These are phyloP conservation scores for Epinephelus malabaricus DNA, from an alignment of 2,797 vertebrate genomes.

Conservation along the genomic window DNA sequence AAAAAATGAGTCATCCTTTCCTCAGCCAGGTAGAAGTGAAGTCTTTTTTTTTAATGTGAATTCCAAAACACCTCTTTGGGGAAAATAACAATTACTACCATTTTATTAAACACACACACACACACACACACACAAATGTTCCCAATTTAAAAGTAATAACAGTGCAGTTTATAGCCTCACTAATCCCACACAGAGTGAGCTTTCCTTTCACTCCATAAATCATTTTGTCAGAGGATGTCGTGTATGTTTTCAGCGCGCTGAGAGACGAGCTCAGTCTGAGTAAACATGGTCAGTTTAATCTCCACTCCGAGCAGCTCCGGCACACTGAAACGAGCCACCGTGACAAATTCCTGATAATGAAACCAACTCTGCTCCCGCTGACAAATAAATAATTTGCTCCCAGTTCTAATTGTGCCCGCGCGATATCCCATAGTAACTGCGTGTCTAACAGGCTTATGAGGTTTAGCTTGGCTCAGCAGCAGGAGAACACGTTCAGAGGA, in stretches of 20 bases:
- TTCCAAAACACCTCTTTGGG: no score
- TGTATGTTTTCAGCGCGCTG: neutral
- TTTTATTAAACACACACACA: no score
- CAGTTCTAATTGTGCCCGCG: conserved; percentile 28
- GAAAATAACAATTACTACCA: no score
- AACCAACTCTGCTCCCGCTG: neutral
- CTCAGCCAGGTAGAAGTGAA: neutral
- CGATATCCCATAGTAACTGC: conserved; percentile 53
- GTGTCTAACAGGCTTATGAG: conserved; percentile 45
- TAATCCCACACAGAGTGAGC: neutral
- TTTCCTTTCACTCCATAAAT: conserved; percentile 1
- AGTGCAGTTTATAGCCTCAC: neutral
- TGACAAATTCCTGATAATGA: conserved; percentile 57
- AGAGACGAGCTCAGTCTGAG: neutral
- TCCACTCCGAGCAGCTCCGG: conserved; percentile 3
- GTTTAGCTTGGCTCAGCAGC: conserved; percentile 35
- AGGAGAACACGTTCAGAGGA: conserved; percentile 6
- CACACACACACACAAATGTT: neutral
- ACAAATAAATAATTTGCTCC: conserved; percentile 41
- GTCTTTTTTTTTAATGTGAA: no score
- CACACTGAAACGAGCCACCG: conserved; percentile 11
- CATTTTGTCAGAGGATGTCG: neutral
- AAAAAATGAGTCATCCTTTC: neutral
- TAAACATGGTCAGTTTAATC: conserved; percentile 29
- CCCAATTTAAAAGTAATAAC: neutral